Percentiles rank a stretch among this genome's conserved stretches.
phyloP scores from a whole-genome alignment of 2,797 vertebrate species.

The Hipposideros larvatus region DNA sequence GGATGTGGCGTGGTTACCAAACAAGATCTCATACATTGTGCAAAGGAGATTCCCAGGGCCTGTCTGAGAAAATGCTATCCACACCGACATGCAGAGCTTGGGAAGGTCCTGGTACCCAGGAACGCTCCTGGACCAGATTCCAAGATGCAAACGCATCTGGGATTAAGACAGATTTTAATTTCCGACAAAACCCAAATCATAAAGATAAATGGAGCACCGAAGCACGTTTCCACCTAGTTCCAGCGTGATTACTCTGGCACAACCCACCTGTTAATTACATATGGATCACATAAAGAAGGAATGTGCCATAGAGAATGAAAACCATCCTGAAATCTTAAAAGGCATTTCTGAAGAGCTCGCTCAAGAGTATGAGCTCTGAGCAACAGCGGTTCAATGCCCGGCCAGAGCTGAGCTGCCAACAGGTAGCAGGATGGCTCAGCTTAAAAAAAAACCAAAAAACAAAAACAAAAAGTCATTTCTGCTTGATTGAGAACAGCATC shows the following conservation, averaged over 20 bases:
- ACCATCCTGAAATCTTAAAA: neutral
- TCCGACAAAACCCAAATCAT: neutral
- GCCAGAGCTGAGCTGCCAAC: no score
- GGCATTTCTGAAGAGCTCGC: no score
- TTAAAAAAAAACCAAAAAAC: no score
- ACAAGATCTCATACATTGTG: neutral
- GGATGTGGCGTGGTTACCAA: neutral
- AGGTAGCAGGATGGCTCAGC: no score
- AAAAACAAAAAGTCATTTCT: neutral
- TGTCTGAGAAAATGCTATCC: neutral
- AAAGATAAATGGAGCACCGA: neutral
- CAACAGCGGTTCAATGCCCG: no score
- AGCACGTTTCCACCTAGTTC: neutral
- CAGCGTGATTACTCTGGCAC: neutral
- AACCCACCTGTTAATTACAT: neutral
- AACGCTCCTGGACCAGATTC: no score
- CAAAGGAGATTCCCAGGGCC: neutral
- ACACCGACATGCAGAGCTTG: no score
- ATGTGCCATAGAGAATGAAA: neutral
- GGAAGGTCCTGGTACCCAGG: neutral
- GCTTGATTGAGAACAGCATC: slow-evolving; percentile 44
- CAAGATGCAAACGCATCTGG: neutral
- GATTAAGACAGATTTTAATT: neutral
- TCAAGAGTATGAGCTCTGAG: no score
- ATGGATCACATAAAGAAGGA: neutral